A percentile compares a stretch with the other conserved stretches of the same genome.
These are phyloP conservation scores for Oreonectes daqikongensis DNA, from an alignment of 2,797 vertebrate species.

Conservation along the genomic window DNA sequence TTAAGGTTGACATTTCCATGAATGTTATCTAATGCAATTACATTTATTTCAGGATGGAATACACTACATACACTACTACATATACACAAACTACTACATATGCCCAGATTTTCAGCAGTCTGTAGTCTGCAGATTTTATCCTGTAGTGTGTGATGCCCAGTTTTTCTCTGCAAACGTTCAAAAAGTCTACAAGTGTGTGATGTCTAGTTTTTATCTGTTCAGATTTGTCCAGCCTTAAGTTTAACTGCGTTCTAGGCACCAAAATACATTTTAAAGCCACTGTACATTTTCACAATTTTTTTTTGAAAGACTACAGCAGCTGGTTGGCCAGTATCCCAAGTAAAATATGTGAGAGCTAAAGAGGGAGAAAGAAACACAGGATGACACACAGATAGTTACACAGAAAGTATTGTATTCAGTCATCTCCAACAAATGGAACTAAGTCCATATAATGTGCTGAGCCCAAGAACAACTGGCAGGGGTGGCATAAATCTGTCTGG, in stretches of 20 bases:
- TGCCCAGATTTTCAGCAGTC: too few species aligned
- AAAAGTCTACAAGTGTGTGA: too few species aligned
- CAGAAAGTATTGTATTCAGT: conserved; percentile 20
- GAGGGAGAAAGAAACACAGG: conserved; percentile 17
- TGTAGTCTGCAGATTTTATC: too few species aligned
- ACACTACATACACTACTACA: too few species aligned
- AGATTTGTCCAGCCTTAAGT: too few species aligned
- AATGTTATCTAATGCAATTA: too few species aligned
- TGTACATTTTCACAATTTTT: not conserved
- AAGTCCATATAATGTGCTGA: conserved; percentile 22
- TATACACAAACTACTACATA: too few species aligned
- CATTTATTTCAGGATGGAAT: too few species aligned
- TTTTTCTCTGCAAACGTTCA: too few species aligned
- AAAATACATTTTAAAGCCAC: not conserved
- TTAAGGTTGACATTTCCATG: too few species aligned
- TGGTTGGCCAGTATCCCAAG: not conserved
- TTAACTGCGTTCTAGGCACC: not conserved
- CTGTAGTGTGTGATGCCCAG: too few species aligned
- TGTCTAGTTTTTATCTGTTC: too few species aligned
- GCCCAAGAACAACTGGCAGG: conserved; percentile 20
- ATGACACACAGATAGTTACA: conserved; percentile 17
- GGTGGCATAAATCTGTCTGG: conserved; percentile 19
- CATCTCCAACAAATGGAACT: conserved; percentile 18
- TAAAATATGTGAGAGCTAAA: conserved; percentile 6
- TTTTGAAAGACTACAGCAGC: not conserved